Base-by-base conservation (phyloP, 2,888 invertebrate species). In the Apodemia zela region DNA sequence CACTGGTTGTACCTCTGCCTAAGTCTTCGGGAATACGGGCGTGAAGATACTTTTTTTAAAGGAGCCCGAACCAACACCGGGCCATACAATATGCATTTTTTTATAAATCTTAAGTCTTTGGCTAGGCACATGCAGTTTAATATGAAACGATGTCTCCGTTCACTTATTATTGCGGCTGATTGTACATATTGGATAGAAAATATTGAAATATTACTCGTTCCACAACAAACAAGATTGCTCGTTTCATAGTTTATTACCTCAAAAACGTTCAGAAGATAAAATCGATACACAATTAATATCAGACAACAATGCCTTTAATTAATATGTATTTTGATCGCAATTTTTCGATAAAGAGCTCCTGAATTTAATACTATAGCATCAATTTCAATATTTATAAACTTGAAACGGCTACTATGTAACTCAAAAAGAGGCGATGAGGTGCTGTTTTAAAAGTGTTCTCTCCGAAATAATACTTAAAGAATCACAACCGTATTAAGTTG, bases 351-450 rank as follows among this genome's bases (percentile, higher is more conserved):
- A 49, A 51, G 60, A 49, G 66, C 64, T 63, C 58, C 67, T 64
- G 69, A 66, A 67, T 67, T 42, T 42, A 42, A 65, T 62, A 61
- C 66, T 60, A 63, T 60, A 54, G 65, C 66, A 21, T 63, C 67
- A 63, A 69, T 68, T 68, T 71, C 63, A 64, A 71, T 71, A 69
- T 69, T 70, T 69, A 71, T 69, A 66, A 66, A 67, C 51, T 63
- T 65, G 60, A 69, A 69, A 67, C 64, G 62, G 65, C 63, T 69
- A 63, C 63, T 63, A 59, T 63, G 63, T 69, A 65, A 67, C 68
- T 66, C 66, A 68, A 71, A 70, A 70, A 67, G 65, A 63, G 59
- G 64, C 67, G 68, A 70, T 67, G 70, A 69, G 63, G 65, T 54
- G 54, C 60, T 64, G 65, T 62, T 65, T 64, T 63, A 68, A 64